Base-by-base conservation (phyloP, 2,113 vertebrate genomes). In the Colossoma macropomum region DNA sequence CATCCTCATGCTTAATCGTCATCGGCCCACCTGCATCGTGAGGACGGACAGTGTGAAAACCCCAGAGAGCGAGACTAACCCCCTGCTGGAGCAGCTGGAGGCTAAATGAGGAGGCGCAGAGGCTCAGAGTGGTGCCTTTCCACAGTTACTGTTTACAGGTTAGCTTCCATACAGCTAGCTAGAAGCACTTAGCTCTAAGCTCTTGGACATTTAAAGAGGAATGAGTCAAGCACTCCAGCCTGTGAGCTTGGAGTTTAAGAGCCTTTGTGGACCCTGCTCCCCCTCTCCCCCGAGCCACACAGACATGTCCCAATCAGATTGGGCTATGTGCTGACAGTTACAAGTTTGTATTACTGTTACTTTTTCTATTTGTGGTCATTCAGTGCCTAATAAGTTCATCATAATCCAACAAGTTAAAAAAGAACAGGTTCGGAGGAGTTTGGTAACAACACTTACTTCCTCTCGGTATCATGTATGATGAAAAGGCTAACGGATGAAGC, bases 11-110 rank as follows among this genome's bases (percentile, higher is more conserved):
- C 94, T 98, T 30, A 98, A 97, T 90, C 95, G 95, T 45, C 97
- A 98, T 78, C 97, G 97, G 59, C 97, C 97, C 88, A 98, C 97
- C 0, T 98, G 97, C 88, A 98, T 98, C 0, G 97, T 98, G 85
- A 92, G 97, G 85, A 98, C 97, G 11, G 97, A 98, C 88, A 97
- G 97, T 41, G 90, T 98, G 78, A 96, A 96, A 94, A 97, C 96
- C 0, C 97, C 97, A 0, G 97, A 98, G 91, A 94, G 90, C 0
- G 97, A 99, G 91, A 93, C 85, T 81, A 97, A 96, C 89, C 96
- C 96, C 0, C 91, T 97, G 89, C 92, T 97, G 86, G 96, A 97
- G 91, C 96, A 97, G 90, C 94, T 97, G 19, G 95, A 95, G 90
- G 94, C 93, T 90, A 95, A 97, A 90, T 97, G 95, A 97, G 91